Base-by-base conservation (phyloP, 1,140 invertebrate species). In the Alviniconcha marisindica region DNA sequence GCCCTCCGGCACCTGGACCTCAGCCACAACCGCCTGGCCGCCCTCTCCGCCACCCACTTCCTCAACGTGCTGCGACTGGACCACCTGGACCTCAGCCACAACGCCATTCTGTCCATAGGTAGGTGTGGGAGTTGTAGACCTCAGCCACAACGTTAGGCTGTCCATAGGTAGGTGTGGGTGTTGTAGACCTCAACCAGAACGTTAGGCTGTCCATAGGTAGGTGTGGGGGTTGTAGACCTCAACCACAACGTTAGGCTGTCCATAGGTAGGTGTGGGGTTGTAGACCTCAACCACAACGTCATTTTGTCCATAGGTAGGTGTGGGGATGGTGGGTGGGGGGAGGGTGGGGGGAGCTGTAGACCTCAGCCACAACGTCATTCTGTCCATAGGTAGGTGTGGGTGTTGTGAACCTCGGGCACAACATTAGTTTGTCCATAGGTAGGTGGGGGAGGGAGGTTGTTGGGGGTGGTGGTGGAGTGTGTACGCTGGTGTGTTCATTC, bases 111-210 rank as follows among this genome's bases (percentile, higher is more conserved):
- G 12, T 42, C 56, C 60, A 80, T 80, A 36, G 73, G 69, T 71
- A 71, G 36, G 63, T 33, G 2, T 10, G 56, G 24, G n/a, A 28
- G n/a, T 51, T 12, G 48, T 87, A 28, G 33, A 80, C 48, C 24
- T 87, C 36, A 31, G 56, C 21, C 42, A 85, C 24, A 87, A 87
- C 73, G 4, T 24, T 84, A 21, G 38, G 51, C 24, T 38, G 77
- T 24, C 12, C 48, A 51, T 51, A 12, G 21, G 21, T 12, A 51
- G 48, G 48, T 51, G 48, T 18, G 18, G 48, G 48, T 7, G 48
- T 7, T 51, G 48, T 87, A 28, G 33, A 80, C 71, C 31, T 87
- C 12, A 80, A 73, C 42, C 42, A 83, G 31, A 87, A 87, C 73
- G 3, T 14, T 12, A 28, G 82, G 1, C 21, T 44, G 12, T 42